Percentiles rank a stretch among this genome's conserved stretches.
Evolutionary conservation across 35 echinoderm and acorn worm genomes (phyloP).

Genomic region (Amphiura filiformis): DNA sequence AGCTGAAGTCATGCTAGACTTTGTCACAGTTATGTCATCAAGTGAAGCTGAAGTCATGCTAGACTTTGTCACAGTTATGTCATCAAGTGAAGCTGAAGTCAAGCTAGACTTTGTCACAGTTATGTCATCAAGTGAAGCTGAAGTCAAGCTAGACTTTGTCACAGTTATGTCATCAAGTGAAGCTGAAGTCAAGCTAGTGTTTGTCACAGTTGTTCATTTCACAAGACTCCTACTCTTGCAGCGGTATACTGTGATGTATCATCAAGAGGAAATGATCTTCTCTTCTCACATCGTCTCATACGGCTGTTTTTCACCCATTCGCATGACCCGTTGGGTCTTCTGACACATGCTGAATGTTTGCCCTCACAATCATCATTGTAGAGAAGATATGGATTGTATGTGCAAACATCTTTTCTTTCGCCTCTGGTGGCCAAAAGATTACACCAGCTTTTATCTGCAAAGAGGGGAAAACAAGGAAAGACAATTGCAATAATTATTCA

Average conservation of each 20-base stretch:
- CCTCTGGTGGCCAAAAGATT: conserved; percentile 62
- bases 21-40: too few species aligned
- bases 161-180: too few species aligned
- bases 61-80: too few species aligned
- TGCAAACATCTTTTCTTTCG: conserved; percentile 60
- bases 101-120: too few species aligned
- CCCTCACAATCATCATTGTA: conserved; percentile 65
- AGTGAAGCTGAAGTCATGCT: too few species aligned
- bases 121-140: too few species aligned
- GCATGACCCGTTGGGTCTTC: conserved; percentile 65
- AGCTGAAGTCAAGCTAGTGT: too few species aligned
- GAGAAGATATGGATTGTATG: conserved; percentile 68
- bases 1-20: too few species aligned
- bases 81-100: too few species aligned
- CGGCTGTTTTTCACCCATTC: conserved; percentile 51
- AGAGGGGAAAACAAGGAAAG: neutral
- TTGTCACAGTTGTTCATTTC: too few species aligned
- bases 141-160: too few species aligned
- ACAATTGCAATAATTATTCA: too few species aligned
- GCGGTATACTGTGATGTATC: conserved; percentile 14
- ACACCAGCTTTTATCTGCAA: conserved; percentile 64
- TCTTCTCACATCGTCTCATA: conserved; percentile 43
- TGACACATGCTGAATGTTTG: conserved; percentile 64
- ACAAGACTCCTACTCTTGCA: neutral
- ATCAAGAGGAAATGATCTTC: neutral